Conservation (phyloP, 2,113 vertebrate genomes). For the Choloepus hoffmanni region DNA sequence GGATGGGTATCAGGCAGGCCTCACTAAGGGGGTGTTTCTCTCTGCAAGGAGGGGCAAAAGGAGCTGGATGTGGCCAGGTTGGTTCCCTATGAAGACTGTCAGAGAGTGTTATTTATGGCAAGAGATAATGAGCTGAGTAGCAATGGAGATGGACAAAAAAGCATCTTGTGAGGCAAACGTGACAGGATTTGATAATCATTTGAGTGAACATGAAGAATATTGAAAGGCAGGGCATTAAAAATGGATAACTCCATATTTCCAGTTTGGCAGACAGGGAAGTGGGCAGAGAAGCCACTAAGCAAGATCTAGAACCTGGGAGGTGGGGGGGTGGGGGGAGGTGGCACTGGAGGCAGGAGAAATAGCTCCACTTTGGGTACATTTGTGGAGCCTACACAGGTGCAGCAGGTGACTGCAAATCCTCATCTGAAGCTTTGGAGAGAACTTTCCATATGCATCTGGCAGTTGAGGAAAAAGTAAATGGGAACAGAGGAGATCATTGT, state of each 20-base stretch:
- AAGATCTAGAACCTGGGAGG: not conserved
- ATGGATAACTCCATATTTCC: not conserved
- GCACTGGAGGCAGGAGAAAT: not conserved
- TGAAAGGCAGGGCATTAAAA: not conserved
- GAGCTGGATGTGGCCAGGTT: not conserved
- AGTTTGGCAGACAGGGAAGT: not conserved
- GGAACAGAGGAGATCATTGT: not conserved
- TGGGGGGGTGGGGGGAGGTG: too few species aligned
- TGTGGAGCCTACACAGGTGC: not conserved
- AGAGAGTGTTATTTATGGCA: not conserved
- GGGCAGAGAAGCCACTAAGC: not conserved
- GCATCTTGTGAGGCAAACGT: not conserved
- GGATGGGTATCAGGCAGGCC: accelerated
- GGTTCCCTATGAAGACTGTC: not conserved
- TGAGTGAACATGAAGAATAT: not conserved
- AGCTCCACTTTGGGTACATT: not conserved
- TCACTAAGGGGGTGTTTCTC: not conserved
- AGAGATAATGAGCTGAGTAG: not conserved
- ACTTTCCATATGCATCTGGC: accelerated
- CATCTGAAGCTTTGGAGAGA: not conserved
- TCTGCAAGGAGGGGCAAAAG: not conserved
- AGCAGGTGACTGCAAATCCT: too few species aligned
- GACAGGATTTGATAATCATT: not conserved
- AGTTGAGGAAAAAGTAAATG: not conserved
- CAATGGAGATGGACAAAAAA: not conserved